A percentile compares a stretch with the other conserved stretches of the same genome.
Evolutionary conservation across 1,140 invertebrate species (phyloP).

Genomic region (Hesperophylax magnus): DNA sequence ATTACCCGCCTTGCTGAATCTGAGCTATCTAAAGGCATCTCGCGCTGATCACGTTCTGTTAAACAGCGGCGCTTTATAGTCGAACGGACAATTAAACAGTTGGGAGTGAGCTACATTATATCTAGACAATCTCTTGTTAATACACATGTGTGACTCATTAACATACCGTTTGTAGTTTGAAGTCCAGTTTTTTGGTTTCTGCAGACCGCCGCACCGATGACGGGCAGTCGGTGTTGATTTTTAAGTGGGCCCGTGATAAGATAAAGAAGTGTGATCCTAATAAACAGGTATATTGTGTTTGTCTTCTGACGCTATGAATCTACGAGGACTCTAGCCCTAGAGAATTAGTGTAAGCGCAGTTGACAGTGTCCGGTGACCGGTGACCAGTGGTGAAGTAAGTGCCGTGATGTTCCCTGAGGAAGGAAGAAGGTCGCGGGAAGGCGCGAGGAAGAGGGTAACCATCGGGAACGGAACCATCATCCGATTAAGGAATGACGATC

Average conservation of each 20-base stretch:
- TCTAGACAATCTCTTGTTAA: not conserved
- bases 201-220: not conserved
- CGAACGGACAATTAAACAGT: not conserved
- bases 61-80: slow-evolving; percentile 13
- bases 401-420: slow-evolving; percentile 9
- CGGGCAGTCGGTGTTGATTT: slow-evolving; percentile 3
- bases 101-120: not conserved
- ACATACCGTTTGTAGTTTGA: not conserved
- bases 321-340: not conserved
- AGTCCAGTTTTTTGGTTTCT: slow-evolving; percentile 4
- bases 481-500: not conserved
- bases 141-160: slow-evolving; percentile 6
- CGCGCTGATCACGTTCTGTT: slow-evolving; percentile 11
- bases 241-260: slow-evolving; percentile 15
- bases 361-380: not conserved
- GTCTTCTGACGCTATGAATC: not conserved
- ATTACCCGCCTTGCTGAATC: slow-evolving; percentile 9
- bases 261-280: slow-evolving; percentile 13
- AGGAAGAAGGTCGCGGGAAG: not conserved
- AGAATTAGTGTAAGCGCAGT: not conserved
- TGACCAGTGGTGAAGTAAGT: not conserved
- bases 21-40: not conserved
- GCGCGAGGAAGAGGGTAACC: slow-evolving; percentile 7
- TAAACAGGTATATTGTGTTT: not conserved
- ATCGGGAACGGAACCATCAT: slow-evolving; percentile 33